A percentile compares a stretch with the other conserved stretches of the same genome.
These are phyloP conservation scores for Gavialis gangeticus DNA, from an alignment of 2,113 vertebrate species.

Conservation along the genomic window DNA sequence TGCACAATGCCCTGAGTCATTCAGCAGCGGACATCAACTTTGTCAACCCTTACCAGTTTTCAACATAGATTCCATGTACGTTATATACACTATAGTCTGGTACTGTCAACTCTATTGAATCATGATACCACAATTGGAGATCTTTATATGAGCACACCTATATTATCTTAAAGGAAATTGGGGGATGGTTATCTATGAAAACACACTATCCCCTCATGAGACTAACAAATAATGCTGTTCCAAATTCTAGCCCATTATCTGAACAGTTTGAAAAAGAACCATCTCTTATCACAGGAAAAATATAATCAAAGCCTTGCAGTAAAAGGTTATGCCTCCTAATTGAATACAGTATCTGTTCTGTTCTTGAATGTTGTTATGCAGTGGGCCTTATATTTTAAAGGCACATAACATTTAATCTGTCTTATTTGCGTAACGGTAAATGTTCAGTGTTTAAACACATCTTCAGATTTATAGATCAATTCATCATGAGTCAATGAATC, in stretches of 20 bases:
- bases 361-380: rapidly evolving
- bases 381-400: background rate
- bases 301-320: background rate
- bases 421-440: conserved; percentile 54
- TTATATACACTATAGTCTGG: background rate
- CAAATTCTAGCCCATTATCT: background rate
- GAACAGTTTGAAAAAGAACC: background rate
- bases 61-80: background rate
- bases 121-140: background rate
- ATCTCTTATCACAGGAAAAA: background rate
- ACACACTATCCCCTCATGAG: too few relatives aligned
- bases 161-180: too few relatives aligned
- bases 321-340: background rate
- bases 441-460: conserved; percentile 43
- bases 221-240: too few relatives aligned
- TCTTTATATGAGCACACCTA: rapidly evolving
- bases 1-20: background rate
- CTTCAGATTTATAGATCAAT: conserved; percentile 2
- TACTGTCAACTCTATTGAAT: background rate
- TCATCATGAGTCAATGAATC: conserved; percentile 40
- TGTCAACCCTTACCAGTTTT: background rate
- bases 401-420: background rate
- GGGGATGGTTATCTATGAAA: too few relatives aligned
- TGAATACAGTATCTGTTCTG: background rate
- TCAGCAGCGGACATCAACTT: background rate